phyloP scores from a whole-genome alignment of 2,113 vertebrate species.

The Charina bottae region DNA sequence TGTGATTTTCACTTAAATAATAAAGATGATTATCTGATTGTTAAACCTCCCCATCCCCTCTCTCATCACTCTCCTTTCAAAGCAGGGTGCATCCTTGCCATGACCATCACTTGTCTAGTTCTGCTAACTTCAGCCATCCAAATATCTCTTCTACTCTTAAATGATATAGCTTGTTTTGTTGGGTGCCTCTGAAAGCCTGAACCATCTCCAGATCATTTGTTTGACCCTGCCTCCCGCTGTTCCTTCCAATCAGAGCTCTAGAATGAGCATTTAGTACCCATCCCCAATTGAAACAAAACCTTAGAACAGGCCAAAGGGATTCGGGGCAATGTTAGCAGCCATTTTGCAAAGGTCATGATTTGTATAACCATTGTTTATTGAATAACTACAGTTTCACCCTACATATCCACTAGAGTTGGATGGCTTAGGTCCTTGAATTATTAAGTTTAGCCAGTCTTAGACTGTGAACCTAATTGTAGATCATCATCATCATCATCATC shows the following conservation, averaged over 20 bases:
- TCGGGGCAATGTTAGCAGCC: not conserved
- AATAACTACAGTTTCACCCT: not conserved
- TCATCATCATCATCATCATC: too few relatives aligned
- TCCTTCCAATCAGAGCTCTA: not conserved
- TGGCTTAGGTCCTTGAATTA: not conserved
- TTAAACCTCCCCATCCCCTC: not conserved
- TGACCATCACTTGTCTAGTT: not conserved
- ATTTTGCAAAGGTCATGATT: not conserved
- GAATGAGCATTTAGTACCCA: too few relatives aligned
- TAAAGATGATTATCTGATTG: not conserved
- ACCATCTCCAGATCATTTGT: not conserved
- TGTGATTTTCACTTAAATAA: not conserved
- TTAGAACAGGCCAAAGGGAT: not conserved
- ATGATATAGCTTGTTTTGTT: not conserved
- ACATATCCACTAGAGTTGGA: not conserved
- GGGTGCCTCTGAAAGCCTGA: not conserved
- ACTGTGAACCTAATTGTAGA: too few relatives aligned
- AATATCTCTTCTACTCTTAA: not conserved
- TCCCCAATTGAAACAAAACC: not conserved
- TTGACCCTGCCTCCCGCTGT: not conserved
- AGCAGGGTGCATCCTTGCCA: too few relatives aligned
- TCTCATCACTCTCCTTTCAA: not conserved
- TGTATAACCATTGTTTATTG: not conserved
- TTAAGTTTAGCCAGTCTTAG: too few relatives aligned
- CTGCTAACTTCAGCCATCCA: not conserved